Conservation (phyloP, 2,113 vertebrate species). For the Bombycilla garrulus region DNA sequence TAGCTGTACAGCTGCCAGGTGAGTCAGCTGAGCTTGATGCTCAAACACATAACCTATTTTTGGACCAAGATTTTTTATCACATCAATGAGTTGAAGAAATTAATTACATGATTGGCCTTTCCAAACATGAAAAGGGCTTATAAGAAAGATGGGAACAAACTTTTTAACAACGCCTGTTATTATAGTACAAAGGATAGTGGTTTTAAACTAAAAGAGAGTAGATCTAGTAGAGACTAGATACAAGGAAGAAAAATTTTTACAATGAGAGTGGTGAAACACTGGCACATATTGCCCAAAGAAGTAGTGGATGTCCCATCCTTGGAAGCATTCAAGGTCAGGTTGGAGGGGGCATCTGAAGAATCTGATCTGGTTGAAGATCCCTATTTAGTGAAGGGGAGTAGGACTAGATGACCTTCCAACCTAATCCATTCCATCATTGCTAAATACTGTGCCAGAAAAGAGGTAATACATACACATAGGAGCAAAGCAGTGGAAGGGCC, state of each 20-base stretch:
- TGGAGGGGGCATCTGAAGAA: not conserved
- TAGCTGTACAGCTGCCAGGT: not conserved
- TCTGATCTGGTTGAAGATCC: not conserved
- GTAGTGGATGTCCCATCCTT: not conserved
- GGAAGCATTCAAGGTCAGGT: not conserved
- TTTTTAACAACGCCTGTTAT: not conserved
- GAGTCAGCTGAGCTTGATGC: not conserved
- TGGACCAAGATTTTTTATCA: not conserved
- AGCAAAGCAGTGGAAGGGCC: fast-evolving
- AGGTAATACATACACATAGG: not conserved
- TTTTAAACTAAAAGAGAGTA: not conserved
- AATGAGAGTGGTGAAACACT: not conserved
- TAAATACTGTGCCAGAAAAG: not conserved
- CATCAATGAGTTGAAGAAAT: not conserved
- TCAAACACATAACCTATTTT: not conserved
- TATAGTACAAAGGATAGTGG: not conserved
- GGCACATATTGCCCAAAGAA: not conserved
- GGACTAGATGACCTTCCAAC: not conserved
- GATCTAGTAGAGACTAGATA: not conserved
- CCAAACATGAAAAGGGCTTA: not conserved
- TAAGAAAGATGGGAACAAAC: not conserved
- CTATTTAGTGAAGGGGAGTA: fast-evolving
- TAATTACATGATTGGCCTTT: not conserved
- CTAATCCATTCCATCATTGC: not conserved
- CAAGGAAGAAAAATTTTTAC: not conserved